Evolutionary conservation across 1,140 invertebrate genomes (phyloP).

Genomic region (Ooceraea biroi): DNA sequence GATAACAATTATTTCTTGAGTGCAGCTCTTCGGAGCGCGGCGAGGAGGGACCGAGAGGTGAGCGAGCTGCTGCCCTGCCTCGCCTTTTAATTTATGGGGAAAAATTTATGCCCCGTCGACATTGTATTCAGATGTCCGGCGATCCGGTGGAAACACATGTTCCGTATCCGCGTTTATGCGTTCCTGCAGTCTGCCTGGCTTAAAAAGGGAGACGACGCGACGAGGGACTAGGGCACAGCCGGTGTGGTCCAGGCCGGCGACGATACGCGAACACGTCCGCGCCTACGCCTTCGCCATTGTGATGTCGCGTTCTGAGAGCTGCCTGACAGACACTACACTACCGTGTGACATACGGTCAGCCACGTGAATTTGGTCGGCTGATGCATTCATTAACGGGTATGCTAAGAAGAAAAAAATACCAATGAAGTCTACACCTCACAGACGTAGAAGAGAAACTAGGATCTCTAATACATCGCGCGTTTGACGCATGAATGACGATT

Average conservation of each 20-base stretch:
- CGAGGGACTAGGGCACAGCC: slow-evolving; percentile 9
- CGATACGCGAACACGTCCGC: slow-evolving; percentile 55
- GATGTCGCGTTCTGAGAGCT: slow-evolving; percentile 53
- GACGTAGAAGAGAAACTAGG: neutral
- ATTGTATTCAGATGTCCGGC: slow-evolving; percentile 79
- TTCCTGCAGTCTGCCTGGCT: slow-evolving; percentile 38
- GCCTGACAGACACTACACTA: slow-evolving; percentile 45
- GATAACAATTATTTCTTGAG: slow-evolving; percentile 81
- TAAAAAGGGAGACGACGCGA: slow-evolving; percentile 38
- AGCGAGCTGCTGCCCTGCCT: slow-evolving; percentile 50
- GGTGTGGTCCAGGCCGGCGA: slow-evolving; percentile 40
- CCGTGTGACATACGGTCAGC: slow-evolving; percentile 19
- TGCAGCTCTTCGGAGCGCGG: slow-evolving; percentile 55
- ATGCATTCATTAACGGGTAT: slow-evolving; percentile 36
- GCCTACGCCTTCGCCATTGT: slow-evolving; percentile 59
- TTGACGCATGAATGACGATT: too few species aligned
- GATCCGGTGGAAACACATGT: slow-evolving; percentile 68
- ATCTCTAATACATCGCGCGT: neutral
- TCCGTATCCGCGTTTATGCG: slow-evolving; percentile 35
- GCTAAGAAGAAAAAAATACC: neutral
- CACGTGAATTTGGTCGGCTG: slow-evolving; percentile 41
- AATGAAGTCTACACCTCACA: neutral
- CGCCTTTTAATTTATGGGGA: slow-evolving; percentile 78
- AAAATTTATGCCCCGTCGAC: slow-evolving; percentile 77
- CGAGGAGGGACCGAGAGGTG: slow-evolving; percentile 21